Conservation (phyloP, 2,888 invertebrate species). For the Pilophorus perplexus region DNA sequence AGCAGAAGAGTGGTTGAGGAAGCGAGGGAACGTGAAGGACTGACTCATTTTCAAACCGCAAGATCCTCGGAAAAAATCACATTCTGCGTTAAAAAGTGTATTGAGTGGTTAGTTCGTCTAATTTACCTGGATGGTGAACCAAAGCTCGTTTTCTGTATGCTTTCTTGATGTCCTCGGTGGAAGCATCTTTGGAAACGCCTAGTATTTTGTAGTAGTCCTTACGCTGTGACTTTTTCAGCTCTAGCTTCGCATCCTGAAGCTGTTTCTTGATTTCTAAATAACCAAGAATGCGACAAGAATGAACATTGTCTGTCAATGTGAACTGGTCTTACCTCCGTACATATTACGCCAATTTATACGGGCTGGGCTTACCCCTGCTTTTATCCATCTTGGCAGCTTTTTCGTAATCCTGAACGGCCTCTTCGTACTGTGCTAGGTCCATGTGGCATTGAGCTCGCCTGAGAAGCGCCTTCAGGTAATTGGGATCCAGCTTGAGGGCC, state of each 20-base stretch:
- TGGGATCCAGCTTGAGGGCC: conserved; percentile 79
- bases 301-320: too few relatives aligned
- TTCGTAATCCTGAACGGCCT: conserved; percentile 89
- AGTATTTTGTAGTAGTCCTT: conserved; percentile 97
- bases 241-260: conserved; percentile 82
- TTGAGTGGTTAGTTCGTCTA: too few relatives aligned
- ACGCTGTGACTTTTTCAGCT: conserved; percentile 84
- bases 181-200: conserved; percentile 76
- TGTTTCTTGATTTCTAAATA: conserved; percentile 69
- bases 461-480: conserved; percentile 83
- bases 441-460: conserved; percentile 83
- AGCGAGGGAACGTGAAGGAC: too few relatives aligned
- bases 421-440: conserved; percentile 78
- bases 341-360: too few relatives aligned
- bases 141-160: conserved; percentile 89
- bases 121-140: conserved; percentile 79
- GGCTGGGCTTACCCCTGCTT: conserved; percentile 52
- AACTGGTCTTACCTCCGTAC: too few relatives aligned
- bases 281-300: not conserved
- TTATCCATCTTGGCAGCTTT: conserved; percentile 78
- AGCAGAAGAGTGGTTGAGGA: too few relatives aligned
- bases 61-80: too few relatives aligned
- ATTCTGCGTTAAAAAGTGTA: too few relatives aligned
- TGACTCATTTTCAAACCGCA: too few relatives aligned
- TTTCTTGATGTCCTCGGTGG: conserved; percentile 90